A percentile compares a stretch with the other conserved stretches of the same genome.
phyloP scores from a whole-genome alignment of 2,113 vertebrate genomes.

The Vulpes lagopus region DNA sequence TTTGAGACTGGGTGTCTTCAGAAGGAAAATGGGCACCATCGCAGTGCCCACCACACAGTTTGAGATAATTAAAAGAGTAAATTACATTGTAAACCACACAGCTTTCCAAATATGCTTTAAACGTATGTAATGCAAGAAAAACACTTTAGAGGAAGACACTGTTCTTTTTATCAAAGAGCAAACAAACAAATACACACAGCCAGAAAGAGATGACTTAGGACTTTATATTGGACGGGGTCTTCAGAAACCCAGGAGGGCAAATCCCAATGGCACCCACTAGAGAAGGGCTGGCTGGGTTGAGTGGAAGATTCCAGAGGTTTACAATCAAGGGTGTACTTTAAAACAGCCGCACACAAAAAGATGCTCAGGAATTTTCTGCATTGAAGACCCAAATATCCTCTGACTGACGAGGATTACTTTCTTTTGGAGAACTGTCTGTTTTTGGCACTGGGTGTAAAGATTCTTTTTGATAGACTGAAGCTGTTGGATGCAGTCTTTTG shows the following conservation, averaged over 20 bases:
- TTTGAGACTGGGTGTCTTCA: not conserved
- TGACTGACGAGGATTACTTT: not conserved
- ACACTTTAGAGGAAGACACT: constrained; percentile 2
- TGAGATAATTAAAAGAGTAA: not conserved
- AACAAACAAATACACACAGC: not conserved
- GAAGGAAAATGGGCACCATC: not conserved
- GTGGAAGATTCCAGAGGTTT: not conserved
- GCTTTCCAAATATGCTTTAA: not conserved
- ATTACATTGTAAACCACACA: not conserved
- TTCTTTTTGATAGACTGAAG: constrained; percentile 19
- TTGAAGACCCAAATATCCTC: not conserved
- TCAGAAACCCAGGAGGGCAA: not conserved
- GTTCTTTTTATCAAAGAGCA: not conserved
- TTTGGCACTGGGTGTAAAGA: not conserved
- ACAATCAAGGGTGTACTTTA: not conserved
- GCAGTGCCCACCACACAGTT: not conserved
- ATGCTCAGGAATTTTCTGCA: not conserved
- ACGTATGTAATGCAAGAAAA: constrained; percentile 31
- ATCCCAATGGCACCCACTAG: not conserved
- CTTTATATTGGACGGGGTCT: not conserved
- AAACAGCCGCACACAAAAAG: not conserved
- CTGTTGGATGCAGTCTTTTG: not conserved
- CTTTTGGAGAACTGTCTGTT: not conserved
- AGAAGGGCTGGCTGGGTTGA: not conserved
- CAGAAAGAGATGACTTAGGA: not conserved